These are phyloP conservation scores for Fulica atra DNA, from an alignment of 2,113 vertebrate species.

Conservation along the genomic window DNA sequence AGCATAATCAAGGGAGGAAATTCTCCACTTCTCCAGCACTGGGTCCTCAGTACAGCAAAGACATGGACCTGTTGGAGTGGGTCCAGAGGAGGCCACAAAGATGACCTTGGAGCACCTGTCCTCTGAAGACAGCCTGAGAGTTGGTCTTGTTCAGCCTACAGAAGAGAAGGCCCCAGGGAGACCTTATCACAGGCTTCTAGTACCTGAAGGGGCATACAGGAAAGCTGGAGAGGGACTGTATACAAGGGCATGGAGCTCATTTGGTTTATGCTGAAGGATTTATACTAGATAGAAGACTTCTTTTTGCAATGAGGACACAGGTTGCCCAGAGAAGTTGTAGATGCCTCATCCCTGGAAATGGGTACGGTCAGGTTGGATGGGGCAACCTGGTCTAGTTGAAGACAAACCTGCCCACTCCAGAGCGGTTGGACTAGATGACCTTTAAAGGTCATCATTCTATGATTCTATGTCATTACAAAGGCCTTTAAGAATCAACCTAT, in stretches of 20 bases:
- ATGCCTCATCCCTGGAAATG: not conserved
- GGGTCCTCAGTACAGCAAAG: not conserved
- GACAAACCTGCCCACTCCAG: not conserved
- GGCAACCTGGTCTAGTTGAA: not conserved
- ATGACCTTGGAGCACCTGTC: not conserved
- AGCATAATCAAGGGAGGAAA: accelerated
- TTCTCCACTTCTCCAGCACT: not conserved
- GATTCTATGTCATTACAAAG: not conserved
- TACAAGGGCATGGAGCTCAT: not conserved
- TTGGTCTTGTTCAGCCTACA: not conserved
- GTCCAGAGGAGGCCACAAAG: not conserved
- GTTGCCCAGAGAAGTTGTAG: not conserved
- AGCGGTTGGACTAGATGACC: not conserved
- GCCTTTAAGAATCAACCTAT: not conserved
- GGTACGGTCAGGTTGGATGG: not conserved
- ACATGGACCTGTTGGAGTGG: accelerated
- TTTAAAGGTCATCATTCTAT: not conserved
- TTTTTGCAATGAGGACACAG: not conserved
- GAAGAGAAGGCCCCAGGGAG: not conserved
- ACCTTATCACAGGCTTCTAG: accelerated
- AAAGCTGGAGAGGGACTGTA: not conserved
- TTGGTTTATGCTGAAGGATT: too few relatives aligned
- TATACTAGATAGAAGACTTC: too few relatives aligned
- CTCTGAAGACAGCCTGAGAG: not conserved
- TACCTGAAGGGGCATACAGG: too few relatives aligned